Evolutionary conservation across 2,113 vertebrate species (phyloP), one percentile per base, ranked within the genome.

Genomic region (Campylorhamphus procurvoides): DNA sequence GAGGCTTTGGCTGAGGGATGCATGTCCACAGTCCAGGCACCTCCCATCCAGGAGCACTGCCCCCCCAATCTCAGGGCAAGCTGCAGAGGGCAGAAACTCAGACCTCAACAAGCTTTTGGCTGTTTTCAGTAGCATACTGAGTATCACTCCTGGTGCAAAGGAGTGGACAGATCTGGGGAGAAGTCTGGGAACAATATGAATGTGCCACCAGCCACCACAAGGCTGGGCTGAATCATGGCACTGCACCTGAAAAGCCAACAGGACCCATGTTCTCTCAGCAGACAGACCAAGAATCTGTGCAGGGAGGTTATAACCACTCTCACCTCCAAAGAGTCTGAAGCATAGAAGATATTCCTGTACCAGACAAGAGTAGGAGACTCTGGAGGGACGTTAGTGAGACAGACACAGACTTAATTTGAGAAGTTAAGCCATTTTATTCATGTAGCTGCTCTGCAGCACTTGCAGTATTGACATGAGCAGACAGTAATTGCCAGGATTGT

Each of bases 401-500:
- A 89, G 37, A 87, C 25, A 69, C 62, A 71, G 83, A 84, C 52
- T 90, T 88, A 90, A 96, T 86, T 91, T 80, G 78, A 1, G 8
- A 93, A 92, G 72, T 95, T 93, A 90, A 96, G 75, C 79, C 72
- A 58, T 92, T 91, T 93, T 89, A 92, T 93, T 92, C 93, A 80
- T 55, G 84, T 56, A 89, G 58, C 55, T 83, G 63, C 92, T 96
- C 75, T 90, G 87, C 90, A 94, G 68, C 79, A 72, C 55, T 91
- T 63, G 50, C 68, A 74, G 64, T 85, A 92, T 91, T 93, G 93
- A 95, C 93, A 90, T 64, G 68, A 95, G 75, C 87, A 93, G 92
- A 90, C 87, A 92, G 59, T 94, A 96, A 96, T 93, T 95, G 92
- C 93, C 94, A 96, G 90, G 87, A 95, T 93, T 96, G 92, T 92